These are phyloP conservation scores for Auanema sp. DNA, from an alignment of 2,888 invertebrate species.

Conservation along the genomic window DNA sequence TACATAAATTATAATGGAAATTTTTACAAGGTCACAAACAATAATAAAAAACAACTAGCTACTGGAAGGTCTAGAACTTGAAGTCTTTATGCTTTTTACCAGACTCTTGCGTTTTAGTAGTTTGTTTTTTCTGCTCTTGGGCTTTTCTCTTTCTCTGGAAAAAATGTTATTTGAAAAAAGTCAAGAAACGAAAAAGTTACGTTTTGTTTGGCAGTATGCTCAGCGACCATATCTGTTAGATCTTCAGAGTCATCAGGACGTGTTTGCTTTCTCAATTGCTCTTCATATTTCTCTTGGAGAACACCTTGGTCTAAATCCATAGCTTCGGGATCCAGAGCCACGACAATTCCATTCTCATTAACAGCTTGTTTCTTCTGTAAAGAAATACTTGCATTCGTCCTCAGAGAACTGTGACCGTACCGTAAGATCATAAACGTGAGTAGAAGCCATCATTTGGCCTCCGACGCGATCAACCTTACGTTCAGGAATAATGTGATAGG, in stretches of 20 bases:
- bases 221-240: constrained; percentile 95
- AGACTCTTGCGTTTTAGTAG: constrained; percentile 18
- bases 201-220: constrained; percentile 94
- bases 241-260: constrained; percentile 76
- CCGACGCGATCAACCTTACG: constrained; percentile 82
- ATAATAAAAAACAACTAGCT: not conserved
- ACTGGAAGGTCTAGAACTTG: constrained; percentile 58
- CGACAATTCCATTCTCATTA: constrained; percentile 74
- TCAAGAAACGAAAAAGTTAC: constrained; percentile 66
- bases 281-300: constrained; percentile 92
- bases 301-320: constrained; percentile 68
- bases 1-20: not conserved
- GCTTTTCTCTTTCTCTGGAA: not conserved
- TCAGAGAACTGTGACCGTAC: constrained; percentile 62
- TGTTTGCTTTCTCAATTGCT: constrained; percentile 89
- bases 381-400: constrained; percentile 7
- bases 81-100: constrained; percentile 63
- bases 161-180: too few relatives aligned
- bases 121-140: constrained; percentile 55
- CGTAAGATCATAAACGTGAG: constrained; percentile 93
- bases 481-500: constrained; percentile 94
- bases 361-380: constrained; percentile 48
- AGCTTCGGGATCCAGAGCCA: constrained; percentile 88
- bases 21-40: constrained; percentile 12
- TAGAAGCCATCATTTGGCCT: constrained; percentile 82